Base-by-base conservation (phyloP, 30 jellyfish, hydroid and myxozoan genomes). In the Aurelia aurita region DNA sequence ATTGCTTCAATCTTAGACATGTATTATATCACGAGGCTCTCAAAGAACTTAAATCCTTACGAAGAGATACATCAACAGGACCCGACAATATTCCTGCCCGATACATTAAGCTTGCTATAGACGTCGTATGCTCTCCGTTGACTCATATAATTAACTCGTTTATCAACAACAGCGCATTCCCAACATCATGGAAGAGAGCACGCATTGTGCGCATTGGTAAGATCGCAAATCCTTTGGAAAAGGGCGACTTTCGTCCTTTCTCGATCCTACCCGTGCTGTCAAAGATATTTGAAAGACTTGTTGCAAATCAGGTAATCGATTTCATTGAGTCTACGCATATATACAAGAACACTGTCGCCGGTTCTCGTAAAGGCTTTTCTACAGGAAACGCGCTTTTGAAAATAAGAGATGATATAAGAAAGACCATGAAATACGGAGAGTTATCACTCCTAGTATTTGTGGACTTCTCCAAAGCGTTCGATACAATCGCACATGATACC, bases 401-500 rank as follows among this genome's bases (percentile, higher is more conserved):
- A 47, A 47, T 47, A 47, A 47, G 16, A 8, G 59, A 47, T 47
- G 59, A 47, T 16, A 16, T 47, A 47, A 47, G 59, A 47, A n/a
- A 47, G 59, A 16, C 59, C 10, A 47, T 47, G 59, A 47, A 47
- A 47, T 47, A 16, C 59, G 59, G 59, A 47, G 59, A 47, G 16
- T 16, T 47, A 16, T 47, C 59, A 47, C 59, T 47, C 59, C n/a
- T n/a, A n/a, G n/a, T n/a, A n/a, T n/a, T n/a, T n/a, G n/a, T n/a
- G n/a, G n/a, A n/a, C n/a, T n/a, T 55, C 66, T 55, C 66, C 29
- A 55, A 72, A 72, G 84, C 84, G 20, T 72, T 72, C 70, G 70
- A 72, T 72, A 72, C 84, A n/a, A 72, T 47, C 29, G 84, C 84
- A 39, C 55, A 45, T 47, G 84, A 49, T 72, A 72, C 69, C 69